phyloP scores from a whole-genome alignment of 2,797 vertebrate genomes.

The Gymnodraco acuticeps region DNA sequence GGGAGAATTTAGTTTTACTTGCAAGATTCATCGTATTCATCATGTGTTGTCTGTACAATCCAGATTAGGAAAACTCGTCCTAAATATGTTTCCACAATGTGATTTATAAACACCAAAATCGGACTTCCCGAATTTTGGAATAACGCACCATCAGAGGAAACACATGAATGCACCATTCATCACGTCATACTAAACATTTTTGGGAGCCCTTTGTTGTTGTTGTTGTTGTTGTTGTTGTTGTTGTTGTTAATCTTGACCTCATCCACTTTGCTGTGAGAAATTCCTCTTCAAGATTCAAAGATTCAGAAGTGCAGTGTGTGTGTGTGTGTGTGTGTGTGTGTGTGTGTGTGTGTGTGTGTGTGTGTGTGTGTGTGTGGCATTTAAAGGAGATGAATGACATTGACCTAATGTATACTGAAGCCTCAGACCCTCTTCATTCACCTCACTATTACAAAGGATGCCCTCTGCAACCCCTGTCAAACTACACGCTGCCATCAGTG shows the following conservation, averaged over 20 bases:
- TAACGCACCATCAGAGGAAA: too few relatives aligned
- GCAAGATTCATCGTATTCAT: too few relatives aligned
- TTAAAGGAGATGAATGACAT: conserved; percentile 22
- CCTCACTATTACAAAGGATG: conserved; percentile 41
- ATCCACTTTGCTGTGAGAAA: neutral
- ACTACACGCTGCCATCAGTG: conserved; percentile 38
- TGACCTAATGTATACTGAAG: conserved; percentile 22
- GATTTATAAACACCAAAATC: too few relatives aligned
- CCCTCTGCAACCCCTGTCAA: conserved; percentile 53
- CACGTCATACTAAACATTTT: neutral
- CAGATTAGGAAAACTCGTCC: too few relatives aligned
- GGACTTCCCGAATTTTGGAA: too few relatives aligned
- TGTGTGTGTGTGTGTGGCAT: conserved; percentile 1
- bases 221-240: neutral
- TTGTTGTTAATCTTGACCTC: neutral
- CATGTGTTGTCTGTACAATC: too few relatives aligned
- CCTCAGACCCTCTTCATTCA: conserved; percentile 34
- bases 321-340: neutral
- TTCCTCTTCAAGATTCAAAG: neutral
- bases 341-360: neutral
- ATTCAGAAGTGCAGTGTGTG: neutral
- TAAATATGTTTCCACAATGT: too few relatives aligned
- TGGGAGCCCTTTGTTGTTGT: neutral
- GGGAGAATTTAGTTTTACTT: too few relatives aligned
- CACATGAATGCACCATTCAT: neutral